Evolutionary conservation across 2,888 invertebrate genomes (phyloP).

Genomic region (Argyresthia albistria): DNA sequence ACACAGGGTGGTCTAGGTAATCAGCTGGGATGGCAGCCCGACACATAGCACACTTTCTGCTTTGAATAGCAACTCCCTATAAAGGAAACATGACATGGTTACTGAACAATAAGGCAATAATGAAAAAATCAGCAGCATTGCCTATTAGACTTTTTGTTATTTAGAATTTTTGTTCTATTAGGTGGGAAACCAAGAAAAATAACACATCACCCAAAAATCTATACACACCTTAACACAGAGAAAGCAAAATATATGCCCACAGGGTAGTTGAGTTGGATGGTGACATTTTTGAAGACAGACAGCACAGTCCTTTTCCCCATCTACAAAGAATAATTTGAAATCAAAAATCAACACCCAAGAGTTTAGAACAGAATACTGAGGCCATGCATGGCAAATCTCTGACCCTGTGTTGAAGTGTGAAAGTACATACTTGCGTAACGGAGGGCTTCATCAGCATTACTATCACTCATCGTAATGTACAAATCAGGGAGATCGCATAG

Average conservation of each 20-base stretch:
- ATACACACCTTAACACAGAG: constrained; percentile 87
- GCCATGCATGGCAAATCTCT: background rate
- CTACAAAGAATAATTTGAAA: constrained; percentile 1
- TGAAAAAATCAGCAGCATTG: too few species aligned
- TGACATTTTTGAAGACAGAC: constrained; percentile 93
- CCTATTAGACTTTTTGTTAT: too few species aligned
- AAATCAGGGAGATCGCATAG: background rate
- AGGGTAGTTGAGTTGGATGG: constrained; percentile 94
- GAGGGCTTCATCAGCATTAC: background rate
- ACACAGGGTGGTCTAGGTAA: constrained; percentile 87
- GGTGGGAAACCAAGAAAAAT: too few species aligned
- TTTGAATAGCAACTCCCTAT: constrained; percentile 87
- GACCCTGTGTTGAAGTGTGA: too few species aligned
- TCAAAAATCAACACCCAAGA: too few species aligned
- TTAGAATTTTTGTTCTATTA: too few species aligned
- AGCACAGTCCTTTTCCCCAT: constrained; percentile 81
- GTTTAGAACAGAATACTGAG: too few species aligned
- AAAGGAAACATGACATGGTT: background rate
- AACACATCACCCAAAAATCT: too few species aligned
- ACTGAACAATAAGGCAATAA: too few species aligned
- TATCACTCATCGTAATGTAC: background rate
- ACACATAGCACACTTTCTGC: constrained; percentile 93
- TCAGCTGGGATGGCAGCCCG: constrained; percentile 90
- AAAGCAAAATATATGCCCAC: constrained; percentile 96
- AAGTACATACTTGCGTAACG: background rate